A percentile compares a stretch with the other conserved stretches of the same genome.
Conservation (phyloP, 2,113 vertebrate species). For the Ceratotherium simum region DNA sequence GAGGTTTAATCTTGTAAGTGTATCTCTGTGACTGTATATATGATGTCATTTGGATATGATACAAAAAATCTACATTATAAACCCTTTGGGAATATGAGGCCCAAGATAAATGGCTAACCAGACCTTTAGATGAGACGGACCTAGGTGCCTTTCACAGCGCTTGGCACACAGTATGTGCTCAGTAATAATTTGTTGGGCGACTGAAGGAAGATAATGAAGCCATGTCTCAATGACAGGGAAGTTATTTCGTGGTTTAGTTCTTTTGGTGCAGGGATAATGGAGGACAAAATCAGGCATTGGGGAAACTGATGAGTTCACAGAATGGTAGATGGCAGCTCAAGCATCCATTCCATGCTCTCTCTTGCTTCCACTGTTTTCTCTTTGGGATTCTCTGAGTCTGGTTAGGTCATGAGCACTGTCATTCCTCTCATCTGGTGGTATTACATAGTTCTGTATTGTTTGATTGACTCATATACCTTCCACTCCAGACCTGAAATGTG, state of each 20-base stretch:
- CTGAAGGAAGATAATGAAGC: constrained; percentile 23
- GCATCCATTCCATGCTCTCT: background rate
- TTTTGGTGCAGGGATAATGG: background rate
- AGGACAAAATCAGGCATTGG: background rate
- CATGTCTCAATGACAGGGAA: background rate
- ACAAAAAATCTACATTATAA: background rate
- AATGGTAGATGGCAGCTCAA: background rate
- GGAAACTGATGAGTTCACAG: background rate
- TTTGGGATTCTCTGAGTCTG: background rate
- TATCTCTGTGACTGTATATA: background rate
- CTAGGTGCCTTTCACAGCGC: background rate
- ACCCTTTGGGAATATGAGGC: background rate
- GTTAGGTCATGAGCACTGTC: background rate
- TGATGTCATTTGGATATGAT: background rate
- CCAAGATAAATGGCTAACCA: background rate
- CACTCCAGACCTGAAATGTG: background rate
- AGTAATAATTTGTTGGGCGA: background rate
- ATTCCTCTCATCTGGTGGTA: background rate
- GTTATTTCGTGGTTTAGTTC: background rate
- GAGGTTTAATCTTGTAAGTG: background rate
- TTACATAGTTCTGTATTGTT: background rate
- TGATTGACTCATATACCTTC: background rate
- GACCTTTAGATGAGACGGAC: background rate
- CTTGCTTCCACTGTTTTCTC: background rate
- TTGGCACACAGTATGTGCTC: background rate